Conservation (phyloP, 2,797 vertebrate genomes). For the Salarias fasciatus region DNA sequence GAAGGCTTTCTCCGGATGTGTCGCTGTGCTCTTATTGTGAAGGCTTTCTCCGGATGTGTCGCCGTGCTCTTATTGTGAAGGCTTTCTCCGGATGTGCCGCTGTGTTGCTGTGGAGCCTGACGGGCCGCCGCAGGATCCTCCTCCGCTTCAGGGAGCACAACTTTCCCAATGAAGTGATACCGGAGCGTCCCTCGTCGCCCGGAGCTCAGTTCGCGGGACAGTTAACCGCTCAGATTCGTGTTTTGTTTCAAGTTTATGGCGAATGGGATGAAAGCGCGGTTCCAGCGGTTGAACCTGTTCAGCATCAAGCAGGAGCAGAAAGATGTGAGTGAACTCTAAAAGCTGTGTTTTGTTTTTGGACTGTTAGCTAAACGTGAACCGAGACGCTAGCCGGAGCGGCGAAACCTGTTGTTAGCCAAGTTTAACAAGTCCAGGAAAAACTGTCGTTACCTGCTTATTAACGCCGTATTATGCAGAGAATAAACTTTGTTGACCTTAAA, state of each 20-base stretch:
- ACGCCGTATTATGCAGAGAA: no score
- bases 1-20: no score
- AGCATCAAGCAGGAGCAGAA: constrained; percentile 79
- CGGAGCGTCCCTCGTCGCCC: constrained; percentile 7
- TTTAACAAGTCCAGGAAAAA: background rate
- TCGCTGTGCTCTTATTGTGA: no score
- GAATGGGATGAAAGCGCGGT: constrained; percentile 84
- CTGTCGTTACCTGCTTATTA: no score
- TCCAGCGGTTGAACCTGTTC: constrained; percentile 84
- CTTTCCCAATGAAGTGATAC: constrained; percentile 63
- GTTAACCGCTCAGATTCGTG: background rate
- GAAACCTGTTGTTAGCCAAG: constrained; percentile 17
- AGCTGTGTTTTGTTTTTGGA: background rate
- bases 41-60: no score
- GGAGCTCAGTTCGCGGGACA: constrained; percentile 3
- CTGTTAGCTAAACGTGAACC: constrained; percentile 50
- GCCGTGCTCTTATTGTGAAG: constrained; percentile 50
- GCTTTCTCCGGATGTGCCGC: background rate
- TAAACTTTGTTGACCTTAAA: no score
- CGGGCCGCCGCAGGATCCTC: constrained; percentile 6
- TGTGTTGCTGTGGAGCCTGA: background rate
- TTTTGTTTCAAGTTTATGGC: constrained; percentile 64
- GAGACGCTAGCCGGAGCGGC: constrained; percentile 14
- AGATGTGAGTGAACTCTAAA: constrained; percentile 77
- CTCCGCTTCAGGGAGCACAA: constrained; percentile 47